Conservation (phyloP, 2,797 vertebrate species). For the Pteropus rufus region DNA sequence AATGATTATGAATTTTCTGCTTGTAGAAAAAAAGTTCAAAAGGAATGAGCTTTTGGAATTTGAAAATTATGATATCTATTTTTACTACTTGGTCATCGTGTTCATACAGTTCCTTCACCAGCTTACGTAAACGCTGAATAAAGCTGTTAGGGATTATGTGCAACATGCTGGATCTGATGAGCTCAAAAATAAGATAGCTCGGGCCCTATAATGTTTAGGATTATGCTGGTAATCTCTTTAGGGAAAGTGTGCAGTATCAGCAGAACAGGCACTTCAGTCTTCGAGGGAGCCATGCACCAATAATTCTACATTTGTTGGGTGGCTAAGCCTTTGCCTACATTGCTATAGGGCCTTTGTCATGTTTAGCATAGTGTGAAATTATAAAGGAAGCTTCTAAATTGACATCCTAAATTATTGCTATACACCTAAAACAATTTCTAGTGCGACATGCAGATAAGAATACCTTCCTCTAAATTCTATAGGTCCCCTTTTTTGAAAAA, state of each 20-base stretch:
- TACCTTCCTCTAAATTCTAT: not conserved
- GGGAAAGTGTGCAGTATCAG: slow-evolving; percentile 92
- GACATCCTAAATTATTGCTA: not conserved
- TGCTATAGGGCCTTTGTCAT: not conserved
- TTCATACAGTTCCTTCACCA: slow-evolving; percentile 62
- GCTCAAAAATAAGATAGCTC: slow-evolving; percentile 88
- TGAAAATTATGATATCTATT: not conserved
- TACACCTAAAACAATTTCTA: slow-evolving; percentile 26
- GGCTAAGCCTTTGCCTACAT: slow-evolving; percentile 28
- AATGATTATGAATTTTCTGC: not conserved
- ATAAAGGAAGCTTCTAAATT: not conserved
- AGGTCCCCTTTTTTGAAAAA: not conserved
- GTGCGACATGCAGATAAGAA: not conserved
- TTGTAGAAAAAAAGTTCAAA: not conserved
- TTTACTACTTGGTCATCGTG: not conserved
- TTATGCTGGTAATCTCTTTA: slow-evolving; percentile 98
- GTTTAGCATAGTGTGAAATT: not conserved
- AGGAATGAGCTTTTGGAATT: not conserved
- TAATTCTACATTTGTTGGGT: slow-evolving; percentile 65
- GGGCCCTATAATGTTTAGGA: slow-evolving; percentile 92
- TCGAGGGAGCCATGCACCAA: slow-evolving; percentile 55
- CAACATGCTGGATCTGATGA: slow-evolving; percentile 90
- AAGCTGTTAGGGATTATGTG: slow-evolving; percentile 86
- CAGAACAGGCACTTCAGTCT: slow-evolving; percentile 79
- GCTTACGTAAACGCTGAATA: slow-evolving; percentile 81